Base-by-base conservation (phyloP, 2,797 vertebrate species). In the Acipenser ruthenus region DNA sequence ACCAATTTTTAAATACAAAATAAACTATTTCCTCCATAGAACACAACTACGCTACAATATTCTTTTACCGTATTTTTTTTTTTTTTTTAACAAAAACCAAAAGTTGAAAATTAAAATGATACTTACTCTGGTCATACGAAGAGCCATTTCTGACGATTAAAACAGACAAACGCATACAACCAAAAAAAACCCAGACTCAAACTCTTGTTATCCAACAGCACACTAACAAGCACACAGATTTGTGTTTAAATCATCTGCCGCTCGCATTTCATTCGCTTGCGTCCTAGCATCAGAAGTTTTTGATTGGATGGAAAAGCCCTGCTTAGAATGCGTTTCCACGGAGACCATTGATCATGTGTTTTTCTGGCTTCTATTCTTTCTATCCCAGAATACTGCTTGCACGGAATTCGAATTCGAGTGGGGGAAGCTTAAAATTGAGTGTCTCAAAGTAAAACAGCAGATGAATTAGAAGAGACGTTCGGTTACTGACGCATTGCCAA, bases 271-370 rank as follows among this genome's bases (percentile, higher is more conserved):
- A 80, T 82, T 83, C 77, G 80, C 13, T 62, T 10, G 63, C 74
- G 69, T 49, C 18, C 65, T 64, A 68, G 69, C 63, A 69, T 76
- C 75, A 12, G 59, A 64, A 47, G n/a, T 53, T 72, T 62, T 56
- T 65, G 15, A 82, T 78, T 78, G 79, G 75, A 18, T 6, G 10
- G 7, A 3, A 2, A 68, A 15, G 1, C 64, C 75, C 68, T 60
- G 61, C 11, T 55, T 12, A 68, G 66, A 71, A 81, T 77, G 77
- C 78, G 70, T 80, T 78, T 63, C 79, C 73, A 37, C 1, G 67
- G 65, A 50, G 81, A 65, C 86, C 81, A 0, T 0, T 12, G n/a
- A 8, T 69, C 77, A 82, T 71, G 55, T 83, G 78, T 71, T 8
- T 37, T 37, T 37, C 23, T 37, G 23, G 23, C 23, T 37, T 37